phyloP scores from a whole-genome alignment of 2,888 invertebrate species.

The Apotomis betuletana region DNA sequence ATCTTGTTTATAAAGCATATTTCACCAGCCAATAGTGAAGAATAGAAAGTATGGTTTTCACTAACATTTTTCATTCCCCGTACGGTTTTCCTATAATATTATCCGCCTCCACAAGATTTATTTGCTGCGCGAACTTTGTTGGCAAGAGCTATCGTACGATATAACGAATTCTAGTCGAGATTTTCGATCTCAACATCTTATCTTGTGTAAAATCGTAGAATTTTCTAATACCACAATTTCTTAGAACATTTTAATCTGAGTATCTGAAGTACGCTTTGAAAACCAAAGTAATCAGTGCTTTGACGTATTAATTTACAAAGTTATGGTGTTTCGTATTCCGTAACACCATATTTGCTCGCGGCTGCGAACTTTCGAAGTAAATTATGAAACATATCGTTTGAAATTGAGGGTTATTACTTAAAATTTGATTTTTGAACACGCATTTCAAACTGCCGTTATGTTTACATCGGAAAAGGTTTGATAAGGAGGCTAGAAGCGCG shows the following conservation, averaged over 20 bases:
- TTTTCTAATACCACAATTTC: conserved; percentile 9
- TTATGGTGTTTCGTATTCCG: conserved; percentile 25
- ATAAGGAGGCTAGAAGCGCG: background rate
- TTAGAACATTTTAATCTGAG: background rate
- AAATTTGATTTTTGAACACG: conserved; percentile 14
- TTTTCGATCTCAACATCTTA: conserved; percentile 31
- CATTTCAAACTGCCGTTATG: background rate
- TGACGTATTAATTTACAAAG: conserved; percentile 27
- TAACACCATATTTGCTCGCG: conserved; percentile 7
- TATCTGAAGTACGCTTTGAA: conserved; percentile 1
- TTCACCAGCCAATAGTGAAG: conserved; percentile 17
- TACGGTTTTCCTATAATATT: conserved; percentile 36
- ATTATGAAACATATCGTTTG: conserved; percentile 23
- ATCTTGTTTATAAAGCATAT: conserved; percentile 19
- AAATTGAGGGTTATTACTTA: background rate
- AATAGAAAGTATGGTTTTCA: conserved; percentile 34
- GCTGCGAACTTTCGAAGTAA: conserved; percentile 23
- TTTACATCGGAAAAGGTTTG: background rate
- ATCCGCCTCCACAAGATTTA: conserved; percentile 31
- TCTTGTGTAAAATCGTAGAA: conserved; percentile 25
- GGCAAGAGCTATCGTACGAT: conserved; percentile 35
- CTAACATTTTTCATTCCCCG: conserved; percentile 28
- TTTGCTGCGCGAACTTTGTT: conserved; percentile 37
- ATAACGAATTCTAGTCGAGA: conserved; percentile 33
- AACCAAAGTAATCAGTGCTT: conserved; percentile 23